Base-by-base conservation (phyloP, 1,140 invertebrate species). In the Ceratitis capitata region DNA sequence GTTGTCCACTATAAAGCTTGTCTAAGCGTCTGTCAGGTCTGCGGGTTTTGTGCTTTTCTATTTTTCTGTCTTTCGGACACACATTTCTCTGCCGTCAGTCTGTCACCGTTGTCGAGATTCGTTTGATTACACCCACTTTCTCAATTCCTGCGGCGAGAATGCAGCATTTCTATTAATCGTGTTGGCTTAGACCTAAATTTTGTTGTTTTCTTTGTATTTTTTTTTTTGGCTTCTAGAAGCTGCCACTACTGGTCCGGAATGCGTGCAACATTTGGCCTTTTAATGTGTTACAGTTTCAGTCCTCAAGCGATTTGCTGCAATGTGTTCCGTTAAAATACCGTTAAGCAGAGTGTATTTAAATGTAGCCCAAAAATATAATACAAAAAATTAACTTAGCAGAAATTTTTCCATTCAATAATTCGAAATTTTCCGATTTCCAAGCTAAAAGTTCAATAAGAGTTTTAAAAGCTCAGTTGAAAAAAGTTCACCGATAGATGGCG, bases 221-320 rank as follows among this genome's bases (percentile, higher is more conserved):
- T 61, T 61, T 32, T 61, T 3, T 61, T 14, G 3, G 61, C 16
- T 56, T 56, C n/a, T n/a, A n/a, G n/a, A n/a, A n/a, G n/a, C 32
- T 69, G 32, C 14, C 19, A 6, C 32, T 69, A 35, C 32, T 69
- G 32, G 29, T 14, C 4, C 61, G 19, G 16, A 39, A 69, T 39
- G 61, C 61, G 61, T 69, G 61, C 61, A 69, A 39, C 32, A 39
- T 69, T 69, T 69, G 61, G n/a, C 32, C n/a, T 69, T 69, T 69
- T 69, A 35, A 39, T 69, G 29, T 69, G 61, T n/a, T 69, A 39
- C 14, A 16, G 29, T 39, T 35, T 39, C 26, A 32, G 32, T 69
- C 61, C 35, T 19, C 35, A 69, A 6, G 12, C 32, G 32, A 69
- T 39, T 29, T 39, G 14, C 14, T 32, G 29, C 51, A 53, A 56